Percentiles rank a stretch among this genome's conserved stretches.
Evolutionary conservation across 2,888 invertebrate genomes (phyloP).

Genomic region (Eristalis arbustorum): DNA sequence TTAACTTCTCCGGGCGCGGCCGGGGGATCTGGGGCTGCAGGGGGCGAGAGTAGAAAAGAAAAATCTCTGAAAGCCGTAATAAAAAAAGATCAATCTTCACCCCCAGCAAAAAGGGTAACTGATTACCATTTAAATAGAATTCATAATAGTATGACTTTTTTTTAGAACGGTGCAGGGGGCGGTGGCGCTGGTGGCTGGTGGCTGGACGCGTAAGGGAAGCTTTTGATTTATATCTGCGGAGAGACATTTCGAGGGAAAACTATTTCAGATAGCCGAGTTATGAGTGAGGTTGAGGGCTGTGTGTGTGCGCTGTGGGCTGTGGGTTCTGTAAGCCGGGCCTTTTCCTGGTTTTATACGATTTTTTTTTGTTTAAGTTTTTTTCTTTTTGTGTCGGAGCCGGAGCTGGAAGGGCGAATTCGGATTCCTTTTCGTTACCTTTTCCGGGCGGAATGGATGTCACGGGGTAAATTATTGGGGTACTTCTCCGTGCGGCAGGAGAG

Average conservation of each 20-base stretch:
- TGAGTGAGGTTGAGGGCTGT: slow-evolving; percentile 57
- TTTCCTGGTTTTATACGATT: not conserved
- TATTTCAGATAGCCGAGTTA: slow-evolving; percentile 59
- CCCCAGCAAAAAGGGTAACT: slow-evolving; percentile 67
- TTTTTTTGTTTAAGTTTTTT: not conserved
- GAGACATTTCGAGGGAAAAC: slow-evolving; percentile 64
- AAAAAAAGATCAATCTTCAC: slow-evolving; percentile 69
- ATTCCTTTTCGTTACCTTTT: slow-evolving; percentile 51
- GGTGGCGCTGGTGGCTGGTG: not conserved
- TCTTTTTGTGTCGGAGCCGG: not conserved
- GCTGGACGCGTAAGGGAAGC: slow-evolving; percentile 13
- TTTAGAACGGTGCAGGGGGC: not conserved
- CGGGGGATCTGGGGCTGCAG: not conserved
- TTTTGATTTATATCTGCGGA: slow-evolving; percentile 67
- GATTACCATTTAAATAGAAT: slow-evolving; percentile 71
- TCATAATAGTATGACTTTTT: slow-evolving; percentile 66
- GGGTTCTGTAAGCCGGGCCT: slow-evolving; percentile 40
- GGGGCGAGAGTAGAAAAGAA: slow-evolving; percentile 30
- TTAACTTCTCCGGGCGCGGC: not conserved
- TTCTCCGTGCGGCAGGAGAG: slow-evolving; percentile 11
- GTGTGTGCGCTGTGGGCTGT: no score
- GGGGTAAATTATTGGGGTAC: slow-evolving; percentile 66
- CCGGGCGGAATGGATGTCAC: slow-evolving; percentile 45
- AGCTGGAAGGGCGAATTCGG: not conserved
- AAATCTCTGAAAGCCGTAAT: slow-evolving; percentile 66